Base-by-base conservation (phyloP, 2,888 invertebrate genomes). In the Tiliacea aurago region DNA sequence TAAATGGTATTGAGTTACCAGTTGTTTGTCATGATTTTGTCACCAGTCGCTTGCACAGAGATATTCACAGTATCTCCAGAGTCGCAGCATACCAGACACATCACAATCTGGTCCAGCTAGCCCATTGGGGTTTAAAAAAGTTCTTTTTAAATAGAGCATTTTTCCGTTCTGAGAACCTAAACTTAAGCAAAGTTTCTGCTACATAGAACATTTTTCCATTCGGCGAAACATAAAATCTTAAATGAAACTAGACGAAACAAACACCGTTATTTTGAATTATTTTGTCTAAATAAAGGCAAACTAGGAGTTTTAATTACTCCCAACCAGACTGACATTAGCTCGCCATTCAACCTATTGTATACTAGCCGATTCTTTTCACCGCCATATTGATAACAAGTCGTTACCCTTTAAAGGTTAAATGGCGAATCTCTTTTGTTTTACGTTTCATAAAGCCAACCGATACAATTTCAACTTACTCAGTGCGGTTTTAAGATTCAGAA, bases 361-460 rank as follows among this genome's bases (percentile, higher is more conserved):
- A 45, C 10, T 37, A 62, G 13, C 15, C 20, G 13, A 59, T 62
- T 49, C 37, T 73, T 64, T 37, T 37, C 9, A 0, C 4, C n/a
- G 11, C 53, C 20, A 20, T 63, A 66, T 81, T 70, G 70, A 64
- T 77, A 56, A 18, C 13, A 61, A 49, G 49, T 70, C 63, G 61
- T 70, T 81, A 81, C 64, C 82, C 70, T 78, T 70, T 65, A 74
- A 70, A 82, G 70, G 78, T 78, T 47, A 67, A 13, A 45, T 13
- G 20, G 23, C 1, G 18, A 49, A 55, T 45, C 28, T 58, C 45
- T 76, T 70, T 76, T 77, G 73, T 72, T 70, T 69, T 9, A 58
- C 28, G 11, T 59, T 11, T 70, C 23, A 53, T 41, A 55, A 71
- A 64, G 53, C 6, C 10, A 23, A 23, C 45, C 64, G 20, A 77